phyloP scores from a whole-genome alignment of 2,888 invertebrate species.

The Eupsilia transversa region DNA sequence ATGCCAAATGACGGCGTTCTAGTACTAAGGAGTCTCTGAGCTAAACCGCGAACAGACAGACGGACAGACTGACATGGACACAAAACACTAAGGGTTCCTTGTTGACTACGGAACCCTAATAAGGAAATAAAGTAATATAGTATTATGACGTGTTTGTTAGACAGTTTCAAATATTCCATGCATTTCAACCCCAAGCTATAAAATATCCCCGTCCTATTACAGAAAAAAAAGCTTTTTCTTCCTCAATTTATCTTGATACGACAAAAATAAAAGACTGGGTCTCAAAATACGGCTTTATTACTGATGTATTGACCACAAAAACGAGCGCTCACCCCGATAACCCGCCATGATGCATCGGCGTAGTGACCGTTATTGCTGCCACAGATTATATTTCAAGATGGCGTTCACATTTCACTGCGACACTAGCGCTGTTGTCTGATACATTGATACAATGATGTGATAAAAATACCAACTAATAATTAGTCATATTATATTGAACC shows the following conservation, averaged over 20 bases:
- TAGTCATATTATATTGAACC: neutral
- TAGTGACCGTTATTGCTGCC: conserved; percentile 73
- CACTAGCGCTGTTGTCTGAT: conserved; percentile 43
- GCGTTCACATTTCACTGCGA: conserved; percentile 64
- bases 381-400: conserved; percentile 78
- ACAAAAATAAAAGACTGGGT: conserved; percentile 44
- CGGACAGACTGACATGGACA: no score
- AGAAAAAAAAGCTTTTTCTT: conserved; percentile 5
- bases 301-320: conserved; percentile 62
- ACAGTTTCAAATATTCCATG: neutral
- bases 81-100: no score
- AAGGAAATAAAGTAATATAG: no score
- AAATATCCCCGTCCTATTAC: neutral
- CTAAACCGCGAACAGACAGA: no score
- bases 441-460: conserved; percentile 18
- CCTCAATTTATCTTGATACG: conserved; percentile 48
- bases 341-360: conserved; percentile 68
- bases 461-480: neutral
- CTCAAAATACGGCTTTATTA: conserved; percentile 47
- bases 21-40: no score
- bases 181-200: conserved; percentile 6
- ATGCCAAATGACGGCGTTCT: no score
- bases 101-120: no score
- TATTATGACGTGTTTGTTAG: neutral
- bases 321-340: conserved; percentile 38